These are phyloP conservation scores for Tiliqua scincoides DNA, from an alignment of 2,113 vertebrate species.

Conservation along the genomic window DNA sequence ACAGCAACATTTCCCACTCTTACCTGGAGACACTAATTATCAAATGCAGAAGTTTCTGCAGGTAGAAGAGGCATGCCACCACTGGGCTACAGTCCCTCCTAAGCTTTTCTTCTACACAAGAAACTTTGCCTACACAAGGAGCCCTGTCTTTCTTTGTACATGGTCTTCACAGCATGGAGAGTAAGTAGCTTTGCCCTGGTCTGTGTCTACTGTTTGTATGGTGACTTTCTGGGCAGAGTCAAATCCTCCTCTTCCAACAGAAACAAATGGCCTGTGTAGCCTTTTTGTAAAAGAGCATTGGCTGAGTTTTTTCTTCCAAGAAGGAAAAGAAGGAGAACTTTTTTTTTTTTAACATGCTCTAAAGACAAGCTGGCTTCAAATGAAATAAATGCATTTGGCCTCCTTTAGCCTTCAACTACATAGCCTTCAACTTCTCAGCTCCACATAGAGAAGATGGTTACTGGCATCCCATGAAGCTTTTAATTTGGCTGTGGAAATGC, in stretches of 20 bases:
- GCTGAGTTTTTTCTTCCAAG: conserved; percentile 32
- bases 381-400: conserved; percentile 53
- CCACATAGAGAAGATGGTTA: conserved; percentile 61
- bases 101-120: no score
- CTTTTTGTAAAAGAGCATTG: background rate
- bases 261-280: conserved; percentile 20
- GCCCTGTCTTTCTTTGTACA: background rate
- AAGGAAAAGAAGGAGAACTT: conserved; percentile 26
- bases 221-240: conserved; percentile 7
- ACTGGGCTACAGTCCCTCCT: no score
- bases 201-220: background rate
- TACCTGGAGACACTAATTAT: no score
- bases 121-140: background rate
- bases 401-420: conserved; percentile 40
- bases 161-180: background rate
- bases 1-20: no score
- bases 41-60: no score
- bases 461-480: conserved; percentile 64
- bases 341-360: conserved; percentile 33
- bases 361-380: conserved; percentile 51
- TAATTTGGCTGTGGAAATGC: conserved; percentile 71
- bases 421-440: conserved; percentile 47
- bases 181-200: background rate
- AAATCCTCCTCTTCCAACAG: background rate
- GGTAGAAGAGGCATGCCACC: no score